Evolutionary conservation across 1,140 invertebrate genomes (phyloP), one percentile per base, ranked within the genome.

Genomic region (Atta texana): DNA sequence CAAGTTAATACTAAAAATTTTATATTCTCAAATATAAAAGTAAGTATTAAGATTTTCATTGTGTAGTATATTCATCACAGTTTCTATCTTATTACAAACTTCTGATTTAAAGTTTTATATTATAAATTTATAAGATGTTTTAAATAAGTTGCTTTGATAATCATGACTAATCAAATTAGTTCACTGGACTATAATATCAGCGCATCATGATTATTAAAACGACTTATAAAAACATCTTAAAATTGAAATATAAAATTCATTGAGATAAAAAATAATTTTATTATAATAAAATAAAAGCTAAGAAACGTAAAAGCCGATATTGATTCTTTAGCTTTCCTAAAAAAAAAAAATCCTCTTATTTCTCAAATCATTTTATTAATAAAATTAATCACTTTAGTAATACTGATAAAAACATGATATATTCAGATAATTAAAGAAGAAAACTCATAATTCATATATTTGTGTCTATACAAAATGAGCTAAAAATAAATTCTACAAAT

Each of bases 1-100:
- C 10, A 21, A 78, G 66, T 78, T 78, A n/a, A 51, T 3, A 31
- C 2, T 24, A 28, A 14, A n/a, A 21, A 66, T 77, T 78, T 28
- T 72, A 64, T 49, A 64, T 34, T 5, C 31, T 61, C 31, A 51
- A 10, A 66, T 21, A 68, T 39, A 34, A 21, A 14, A 44, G 7
- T 3, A n/a, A 0, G 1, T 68, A 68, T 14, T 44, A 1, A 68
- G 1, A 68, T 68, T 14, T 12, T 12, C 10, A 44, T 21, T 21
- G 8, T 44, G 39, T 10, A 44, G 8, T 44, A 68, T 3, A 21
- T 44, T 21, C 49, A 14, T 8, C n/a, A 39, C 2, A 68, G n/a
- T 0, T 68, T 34, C 4, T 21, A 68, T 68, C 0, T 39, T 68
- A 44, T 8, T 16, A 39, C 21, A n/a, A 28, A 72, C n/a, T 72